Percentiles rank a stretch among this genome's conserved stretches.
Evolutionary conservation across 2,888 invertebrate genomes (phyloP).

Genomic region (Drosophila formosana): DNA sequence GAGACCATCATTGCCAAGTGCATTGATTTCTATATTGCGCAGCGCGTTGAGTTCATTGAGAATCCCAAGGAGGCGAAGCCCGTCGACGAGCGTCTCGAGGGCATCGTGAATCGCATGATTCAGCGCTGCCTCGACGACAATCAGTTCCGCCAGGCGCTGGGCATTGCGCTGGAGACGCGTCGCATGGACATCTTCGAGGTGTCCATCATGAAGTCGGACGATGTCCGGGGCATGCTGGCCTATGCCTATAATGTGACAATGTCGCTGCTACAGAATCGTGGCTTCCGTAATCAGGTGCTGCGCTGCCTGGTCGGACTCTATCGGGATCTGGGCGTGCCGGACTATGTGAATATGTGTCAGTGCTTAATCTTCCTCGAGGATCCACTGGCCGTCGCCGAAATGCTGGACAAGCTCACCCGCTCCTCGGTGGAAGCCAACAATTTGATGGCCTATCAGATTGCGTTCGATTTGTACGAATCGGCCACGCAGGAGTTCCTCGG

Average conservation of each 20-base stretch:
- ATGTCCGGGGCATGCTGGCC: conserved; percentile 94
- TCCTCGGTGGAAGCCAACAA: conserved; percentile 90
- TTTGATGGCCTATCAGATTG: conserved; percentile 99
- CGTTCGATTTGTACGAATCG: conserved; percentile 99
- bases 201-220: conserved; percentile 96
- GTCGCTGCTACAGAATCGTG: conserved; percentile 97
- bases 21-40: conserved; percentile 97
- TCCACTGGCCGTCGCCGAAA: conserved; percentile 95
- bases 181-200: conserved; percentile 98
- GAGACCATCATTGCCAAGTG: conserved; percentile 99
- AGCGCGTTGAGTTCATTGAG: conserved; percentile 91
- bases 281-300: conserved; percentile 96
- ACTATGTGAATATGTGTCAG: conserved; percentile 99
- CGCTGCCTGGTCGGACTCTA: conserved; percentile 96
- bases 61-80: conserved; percentile 88
- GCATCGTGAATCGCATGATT: conserved; percentile 98
- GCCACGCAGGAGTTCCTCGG: conserved; percentile 99
- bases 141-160: conserved; percentile 97
- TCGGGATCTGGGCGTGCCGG: conserved; percentile 94
- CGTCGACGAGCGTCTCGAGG: conserved; percentile 94
- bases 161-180: conserved; percentile 97
- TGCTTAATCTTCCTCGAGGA: conserved; percentile 98
- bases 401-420: conserved; percentile 94
- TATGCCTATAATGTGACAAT: conserved; percentile 99
- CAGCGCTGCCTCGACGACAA: conserved; percentile 97